Base-by-base conservation (phyloP, 92 coral and sea anemone genomes). In the Bergia puertoricense region DNA sequence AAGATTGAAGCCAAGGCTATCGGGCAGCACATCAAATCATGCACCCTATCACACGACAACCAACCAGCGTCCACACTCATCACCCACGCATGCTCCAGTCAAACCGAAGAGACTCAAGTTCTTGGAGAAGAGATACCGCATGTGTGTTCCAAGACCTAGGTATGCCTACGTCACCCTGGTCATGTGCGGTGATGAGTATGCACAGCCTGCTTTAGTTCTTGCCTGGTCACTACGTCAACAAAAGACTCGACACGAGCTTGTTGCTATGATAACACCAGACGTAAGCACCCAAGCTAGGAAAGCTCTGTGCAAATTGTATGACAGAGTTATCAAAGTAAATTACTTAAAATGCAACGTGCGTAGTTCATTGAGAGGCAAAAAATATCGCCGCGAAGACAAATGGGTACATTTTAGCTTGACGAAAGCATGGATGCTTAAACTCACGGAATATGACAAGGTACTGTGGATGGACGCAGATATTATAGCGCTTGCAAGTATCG, bases 141-240 rank as follows among this genome's bases (percentile, higher is more conserved):
- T 86, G 85, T 81, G 48, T 77, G 91, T 95, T 15, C 95, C 93
- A 0, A 88, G 93, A 8, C 98, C 98, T 38, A 92, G 98, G n/a
- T 95, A 92, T 56, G 96, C 96, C 56, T 94, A 88, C 85, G 89
- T 95, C 66, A 95, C 98, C 40, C 91, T 95, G 14, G 95, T 95
- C 67, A 95, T 95, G 98, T 94, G 96, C 80, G 95, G 98, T 6
- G 95, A 95, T 59, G 96, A 92, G 77, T 95, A 95, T 73, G 89
- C 74, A 76, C 88, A 91, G 81, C 96, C 93, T 10, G 98, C 98
- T 44, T 91, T 90, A 44, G 91, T 92, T 46, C 94, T 95, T 23
- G 98, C 94, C 4, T 95, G 98, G 98, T 95, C 98, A 16, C 94
- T 95, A 81, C 92, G 98, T 81, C 93, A 95, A 88, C 95, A 94